A percentile compares a stretch with the other conserved stretches of the same genome.
Evolutionary conservation across 2,113 vertebrate genomes (phyloP).

Genomic region (Sylvilagus bachmani): DNA sequence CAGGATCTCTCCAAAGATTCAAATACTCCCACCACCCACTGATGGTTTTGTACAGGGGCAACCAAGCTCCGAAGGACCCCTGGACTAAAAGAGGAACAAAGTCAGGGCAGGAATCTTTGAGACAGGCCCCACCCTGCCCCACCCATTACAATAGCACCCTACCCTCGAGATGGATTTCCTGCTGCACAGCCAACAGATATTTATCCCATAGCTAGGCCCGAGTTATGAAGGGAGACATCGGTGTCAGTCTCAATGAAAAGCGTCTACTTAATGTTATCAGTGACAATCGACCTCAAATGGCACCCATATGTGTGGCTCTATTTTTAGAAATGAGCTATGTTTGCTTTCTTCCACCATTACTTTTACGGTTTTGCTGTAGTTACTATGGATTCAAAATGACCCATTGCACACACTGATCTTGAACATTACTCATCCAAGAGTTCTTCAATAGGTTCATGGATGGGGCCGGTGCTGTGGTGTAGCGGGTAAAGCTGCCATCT

Average conservation of each 20-base stretch:
- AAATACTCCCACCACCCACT: neutral
- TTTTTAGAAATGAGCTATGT: neutral
- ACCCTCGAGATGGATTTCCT: neutral
- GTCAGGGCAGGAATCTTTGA: neutral
- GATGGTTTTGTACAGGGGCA: neutral
- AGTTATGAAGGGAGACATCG: neutral
- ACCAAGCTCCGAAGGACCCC: neutral
- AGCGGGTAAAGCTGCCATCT: too few species aligned
- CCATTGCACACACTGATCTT: neutral
- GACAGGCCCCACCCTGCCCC: neutral
- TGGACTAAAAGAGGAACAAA: neutral
- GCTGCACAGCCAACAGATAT: neutral
- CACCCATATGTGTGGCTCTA: neutral
- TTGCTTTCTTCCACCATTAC: neutral
- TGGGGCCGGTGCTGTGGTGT: too few species aligned
- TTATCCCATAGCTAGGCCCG: neutral
- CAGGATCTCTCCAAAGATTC: neutral
- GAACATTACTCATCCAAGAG: too few species aligned
- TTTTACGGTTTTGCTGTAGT: neutral
- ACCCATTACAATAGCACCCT: neutral
- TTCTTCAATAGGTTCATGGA: too few species aligned
- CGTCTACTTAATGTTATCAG: neutral
- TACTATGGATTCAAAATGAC: neutral
- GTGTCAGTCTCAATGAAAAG: neutral
- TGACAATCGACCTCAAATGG: neutral